A percentile compares a stretch with the other conserved stretches of the same genome.
Conservation (phyloP, 2,113 vertebrate species). For the Caloenas nicobarica region DNA sequence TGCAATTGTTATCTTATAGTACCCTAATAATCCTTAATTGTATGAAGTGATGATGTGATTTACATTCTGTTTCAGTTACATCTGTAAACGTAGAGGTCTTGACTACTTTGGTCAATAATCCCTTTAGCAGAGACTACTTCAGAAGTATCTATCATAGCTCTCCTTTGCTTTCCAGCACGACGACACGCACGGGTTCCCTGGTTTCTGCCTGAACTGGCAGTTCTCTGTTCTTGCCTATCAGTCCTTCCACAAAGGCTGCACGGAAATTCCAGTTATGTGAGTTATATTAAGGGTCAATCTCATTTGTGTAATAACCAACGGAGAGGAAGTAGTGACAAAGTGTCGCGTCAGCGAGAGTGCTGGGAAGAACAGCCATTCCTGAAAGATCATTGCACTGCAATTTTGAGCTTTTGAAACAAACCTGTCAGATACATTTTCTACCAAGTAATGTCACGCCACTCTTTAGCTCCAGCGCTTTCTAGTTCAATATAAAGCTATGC, state of each 20-base stretch:
- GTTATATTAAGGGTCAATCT: background rate
- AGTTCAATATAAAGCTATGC: background rate
- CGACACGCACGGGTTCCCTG: background rate
- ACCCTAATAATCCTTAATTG: background rate
- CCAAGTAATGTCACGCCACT: background rate
- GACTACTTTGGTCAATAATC: background rate
- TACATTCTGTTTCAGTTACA: background rate
- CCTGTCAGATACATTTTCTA: background rate
- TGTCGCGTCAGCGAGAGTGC: background rate
- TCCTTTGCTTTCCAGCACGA: background rate
- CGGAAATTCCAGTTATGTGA: background rate
- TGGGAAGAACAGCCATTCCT: background rate
- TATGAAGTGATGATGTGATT: background rate
- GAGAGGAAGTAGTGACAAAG: background rate
- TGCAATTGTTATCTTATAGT: background rate
- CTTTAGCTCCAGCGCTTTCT: background rate
- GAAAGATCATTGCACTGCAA: background rate
- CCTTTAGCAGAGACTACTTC: background rate
- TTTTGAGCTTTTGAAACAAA: conserved; percentile 28
- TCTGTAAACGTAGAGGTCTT: background rate
- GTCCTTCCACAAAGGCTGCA: background rate
- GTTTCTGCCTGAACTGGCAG: background rate
- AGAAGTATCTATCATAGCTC: background rate
- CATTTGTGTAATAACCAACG: background rate
- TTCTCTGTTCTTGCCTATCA: background rate